Conservation (phyloP, 2,888 invertebrate species). For the Sycophila texana region DNA sequence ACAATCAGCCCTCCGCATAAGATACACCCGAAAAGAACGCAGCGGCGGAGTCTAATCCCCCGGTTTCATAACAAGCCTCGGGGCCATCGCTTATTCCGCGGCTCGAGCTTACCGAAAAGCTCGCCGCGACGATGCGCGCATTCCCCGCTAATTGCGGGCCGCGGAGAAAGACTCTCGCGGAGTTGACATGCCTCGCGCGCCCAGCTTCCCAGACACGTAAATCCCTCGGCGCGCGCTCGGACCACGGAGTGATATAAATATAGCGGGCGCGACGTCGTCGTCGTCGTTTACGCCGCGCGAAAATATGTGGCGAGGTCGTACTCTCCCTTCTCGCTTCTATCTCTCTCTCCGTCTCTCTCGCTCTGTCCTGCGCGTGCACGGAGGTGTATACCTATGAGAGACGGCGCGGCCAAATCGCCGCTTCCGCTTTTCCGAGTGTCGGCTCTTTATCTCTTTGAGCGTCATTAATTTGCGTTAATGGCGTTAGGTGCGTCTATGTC, state of each 20-base stretch:
- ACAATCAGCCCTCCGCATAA: not conserved
- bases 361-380: no score
- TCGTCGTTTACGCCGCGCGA: no score
- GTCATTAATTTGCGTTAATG: not conserved
- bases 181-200: slow-evolving; percentile 27
- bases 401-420: slow-evolving; percentile 55
- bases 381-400: no score
- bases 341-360: no score
- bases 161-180: slow-evolving; percentile 9
- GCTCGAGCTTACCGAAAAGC: no score
- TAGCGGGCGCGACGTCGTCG: slow-evolving; percentile 59
- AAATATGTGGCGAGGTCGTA: slow-evolving; percentile 61
- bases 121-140: not conserved
- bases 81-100: not conserved
- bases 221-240: slow-evolving; percentile 65
- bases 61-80: not conserved
- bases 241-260: slow-evolving; percentile 60
- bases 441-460: not conserved
- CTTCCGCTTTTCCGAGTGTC: slow-evolving; percentile 60
- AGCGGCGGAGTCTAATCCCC: not conserved
- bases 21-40: not conserved
- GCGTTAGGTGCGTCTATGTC: not conserved
- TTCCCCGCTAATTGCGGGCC: slow-evolving; percentile 53
- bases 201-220: slow-evolving; percentile 69
- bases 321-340: no score